These are phyloP conservation scores for Cottus gobio DNA, from an alignment of 2,113 vertebrate species.

Conservation along the genomic window DNA sequence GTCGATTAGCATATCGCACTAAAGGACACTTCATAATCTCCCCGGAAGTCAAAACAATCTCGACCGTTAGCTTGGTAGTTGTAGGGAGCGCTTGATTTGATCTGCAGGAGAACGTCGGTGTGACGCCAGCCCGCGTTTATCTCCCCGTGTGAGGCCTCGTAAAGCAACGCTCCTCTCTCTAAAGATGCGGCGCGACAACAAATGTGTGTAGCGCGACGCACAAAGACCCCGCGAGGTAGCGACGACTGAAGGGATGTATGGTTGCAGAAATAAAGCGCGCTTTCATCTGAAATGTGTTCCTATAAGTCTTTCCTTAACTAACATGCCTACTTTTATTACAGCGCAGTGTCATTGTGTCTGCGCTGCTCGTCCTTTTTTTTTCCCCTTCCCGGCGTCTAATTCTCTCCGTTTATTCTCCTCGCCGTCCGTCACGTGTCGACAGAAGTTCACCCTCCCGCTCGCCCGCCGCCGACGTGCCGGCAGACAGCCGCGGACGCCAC, in stretches of 20 bases:
- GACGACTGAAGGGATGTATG: not conserved
- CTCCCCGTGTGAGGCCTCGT: not conserved
- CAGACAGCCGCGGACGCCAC: constrained; percentile 54
- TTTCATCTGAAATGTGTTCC: constrained; percentile 19
- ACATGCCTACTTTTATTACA: constrained; percentile 8
- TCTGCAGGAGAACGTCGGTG: too few relatives aligned
- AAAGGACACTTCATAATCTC: too few relatives aligned
- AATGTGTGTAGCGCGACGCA: not conserved
- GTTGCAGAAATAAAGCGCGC: not conserved
- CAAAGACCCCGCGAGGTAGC: not conserved
- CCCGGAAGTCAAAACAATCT: too few relatives aligned
- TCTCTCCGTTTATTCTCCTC: constrained; percentile 3
- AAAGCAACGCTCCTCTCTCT: not conserved
- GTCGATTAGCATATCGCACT: constrained; percentile 14
- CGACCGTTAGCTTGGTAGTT: too few relatives aligned
- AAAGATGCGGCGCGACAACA: not conserved
- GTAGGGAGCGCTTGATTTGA: too few relatives aligned
- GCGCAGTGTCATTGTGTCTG: constrained; percentile 13
- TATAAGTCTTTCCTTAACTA: constrained; percentile 5
- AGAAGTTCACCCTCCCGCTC: constrained; percentile 52
- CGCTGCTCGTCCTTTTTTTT: not conserved
- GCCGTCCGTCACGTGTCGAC: constrained; percentile 38
- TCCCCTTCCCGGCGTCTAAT: constrained; percentile 20
- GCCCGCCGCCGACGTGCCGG: constrained; percentile 58
- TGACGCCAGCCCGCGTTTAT: not conserved